Evolutionary conservation across 1,140 invertebrate species (phyloP).

Genomic region (Leptinotarsa lineolata): DNA sequence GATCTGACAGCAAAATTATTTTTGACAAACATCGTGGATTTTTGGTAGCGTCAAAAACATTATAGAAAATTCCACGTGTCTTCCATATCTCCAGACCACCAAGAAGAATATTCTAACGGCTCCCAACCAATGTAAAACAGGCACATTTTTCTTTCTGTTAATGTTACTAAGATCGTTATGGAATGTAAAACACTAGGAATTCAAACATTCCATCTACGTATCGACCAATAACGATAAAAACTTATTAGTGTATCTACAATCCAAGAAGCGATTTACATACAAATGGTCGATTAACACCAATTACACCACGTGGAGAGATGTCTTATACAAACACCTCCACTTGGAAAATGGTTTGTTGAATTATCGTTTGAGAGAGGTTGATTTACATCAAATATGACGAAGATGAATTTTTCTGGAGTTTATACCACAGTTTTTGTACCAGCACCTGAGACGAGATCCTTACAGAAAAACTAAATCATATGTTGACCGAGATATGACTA

Average conservation of each 20-base stretch:
- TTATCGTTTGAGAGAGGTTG: not conserved
- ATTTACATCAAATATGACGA: too few species aligned
- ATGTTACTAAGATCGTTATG: not conserved
- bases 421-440: too few species aligned
- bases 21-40: too few species aligned
- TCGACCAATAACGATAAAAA: not conserved
- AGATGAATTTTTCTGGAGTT: too few species aligned
- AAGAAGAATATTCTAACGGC: not conserved
- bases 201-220: not conserved
- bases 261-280: not conserved
- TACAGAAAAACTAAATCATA: too few species aligned
- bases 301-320: not conserved
- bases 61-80: too few species aligned
- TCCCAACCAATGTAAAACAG: not conserved
- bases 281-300: conserved; percentile 2
- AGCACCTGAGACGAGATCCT: too few species aligned
- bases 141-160: not conserved
- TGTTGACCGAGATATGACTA: too few species aligned
- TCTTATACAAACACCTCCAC: not conserved
- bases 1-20: too few species aligned
- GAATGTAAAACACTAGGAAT: conserved; percentile 4
- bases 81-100: not conserved
- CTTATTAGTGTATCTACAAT: not conserved
- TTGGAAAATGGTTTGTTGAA: not conserved
- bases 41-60: too few species aligned